phyloP scores from a whole-genome alignment of 2,113 vertebrate genomes.

The Falcunculus frontatus region DNA sequence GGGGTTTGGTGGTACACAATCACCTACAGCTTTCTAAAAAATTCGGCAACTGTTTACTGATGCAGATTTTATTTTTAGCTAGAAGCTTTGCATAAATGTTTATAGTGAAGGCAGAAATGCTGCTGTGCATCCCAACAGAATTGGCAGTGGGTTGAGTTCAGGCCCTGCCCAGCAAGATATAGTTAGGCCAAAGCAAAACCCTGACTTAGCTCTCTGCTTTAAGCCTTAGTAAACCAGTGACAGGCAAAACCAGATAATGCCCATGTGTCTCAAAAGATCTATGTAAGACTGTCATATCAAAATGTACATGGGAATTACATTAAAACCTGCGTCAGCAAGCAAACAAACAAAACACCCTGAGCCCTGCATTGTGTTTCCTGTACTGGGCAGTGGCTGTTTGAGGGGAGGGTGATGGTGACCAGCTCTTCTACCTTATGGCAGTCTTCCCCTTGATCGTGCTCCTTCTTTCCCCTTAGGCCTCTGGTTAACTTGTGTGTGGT shows the following conservation, averaged over 20 bases:
- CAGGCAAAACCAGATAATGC: constrained; percentile 29
- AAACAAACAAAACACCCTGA: background rate
- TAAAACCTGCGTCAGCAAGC: constrained; percentile 64
- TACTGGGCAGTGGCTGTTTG: rapidly evolving
- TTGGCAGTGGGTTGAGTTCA: background rate
- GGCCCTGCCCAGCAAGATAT: background rate
- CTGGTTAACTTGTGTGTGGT: rapidly evolving
- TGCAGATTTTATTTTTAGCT: background rate
- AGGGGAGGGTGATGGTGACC: background rate
- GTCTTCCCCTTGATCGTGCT: background rate
- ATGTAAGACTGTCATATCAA: constrained; percentile 65
- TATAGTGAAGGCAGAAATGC: background rate
- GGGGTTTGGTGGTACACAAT: background rate
- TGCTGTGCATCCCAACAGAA: background rate
- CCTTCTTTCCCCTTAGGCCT: background rate
- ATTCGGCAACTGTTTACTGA: background rate
- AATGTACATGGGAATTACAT: constrained; percentile 66
- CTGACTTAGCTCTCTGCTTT: constrained; percentile 47
- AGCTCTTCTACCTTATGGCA: background rate
- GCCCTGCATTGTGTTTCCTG: background rate
- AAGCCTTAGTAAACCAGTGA: constrained; percentile 59
- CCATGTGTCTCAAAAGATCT: constrained; percentile 55
- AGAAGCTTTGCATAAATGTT: background rate
- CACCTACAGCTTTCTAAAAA: background rate
- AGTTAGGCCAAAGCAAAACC: background rate